Conservation (phyloP, 2,888 invertebrate species). For the Brachypalpus laphriformis region DNA sequence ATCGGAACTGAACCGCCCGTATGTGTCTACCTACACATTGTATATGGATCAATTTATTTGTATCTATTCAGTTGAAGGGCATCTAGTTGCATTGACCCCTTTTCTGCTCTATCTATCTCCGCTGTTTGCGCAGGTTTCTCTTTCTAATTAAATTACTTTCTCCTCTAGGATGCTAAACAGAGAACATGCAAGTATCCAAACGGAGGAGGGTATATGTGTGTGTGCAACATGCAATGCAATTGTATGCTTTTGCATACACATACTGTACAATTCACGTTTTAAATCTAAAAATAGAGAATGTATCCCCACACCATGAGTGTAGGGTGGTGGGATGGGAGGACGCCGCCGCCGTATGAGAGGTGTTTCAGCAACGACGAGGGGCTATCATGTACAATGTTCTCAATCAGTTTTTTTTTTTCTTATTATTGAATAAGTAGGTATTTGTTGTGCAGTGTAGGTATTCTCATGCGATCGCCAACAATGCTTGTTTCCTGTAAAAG, state of each 20-base stretch:
- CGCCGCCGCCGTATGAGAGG: constrained; percentile 40
- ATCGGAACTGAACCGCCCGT: neutral
- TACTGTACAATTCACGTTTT: constrained; percentile 29
- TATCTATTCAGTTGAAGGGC: constrained; percentile 76
- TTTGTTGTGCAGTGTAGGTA: neutral
- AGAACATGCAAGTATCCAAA: neutral
- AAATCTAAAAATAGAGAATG: constrained; percentile 68
- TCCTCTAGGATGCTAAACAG: constrained; percentile 66
- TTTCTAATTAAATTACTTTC: constrained; percentile 73
- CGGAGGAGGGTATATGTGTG: neutral
- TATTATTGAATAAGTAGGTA: neutral
- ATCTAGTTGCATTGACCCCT: constrained; percentile 77
- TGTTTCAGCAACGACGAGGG: constrained; percentile 46
- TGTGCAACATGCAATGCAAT: constrained; percentile 47
- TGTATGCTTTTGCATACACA: constrained; percentile 11
- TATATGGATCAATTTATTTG: constrained; percentile 68
- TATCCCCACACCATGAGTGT: constrained; percentile 7
- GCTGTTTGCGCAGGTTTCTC: constrained; percentile 71
- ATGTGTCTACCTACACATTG: constrained; percentile 24
- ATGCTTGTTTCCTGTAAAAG: constrained; percentile 34
- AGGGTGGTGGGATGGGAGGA: constrained; percentile 47
- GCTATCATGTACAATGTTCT: constrained; percentile 39
- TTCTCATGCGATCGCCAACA: neutral
- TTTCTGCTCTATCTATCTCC: constrained; percentile 70
- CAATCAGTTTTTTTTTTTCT: constrained; percentile 1